phyloP scores from a whole-genome alignment of 2,113 vertebrate species.

The Ictalurus punctatus region DNA sequence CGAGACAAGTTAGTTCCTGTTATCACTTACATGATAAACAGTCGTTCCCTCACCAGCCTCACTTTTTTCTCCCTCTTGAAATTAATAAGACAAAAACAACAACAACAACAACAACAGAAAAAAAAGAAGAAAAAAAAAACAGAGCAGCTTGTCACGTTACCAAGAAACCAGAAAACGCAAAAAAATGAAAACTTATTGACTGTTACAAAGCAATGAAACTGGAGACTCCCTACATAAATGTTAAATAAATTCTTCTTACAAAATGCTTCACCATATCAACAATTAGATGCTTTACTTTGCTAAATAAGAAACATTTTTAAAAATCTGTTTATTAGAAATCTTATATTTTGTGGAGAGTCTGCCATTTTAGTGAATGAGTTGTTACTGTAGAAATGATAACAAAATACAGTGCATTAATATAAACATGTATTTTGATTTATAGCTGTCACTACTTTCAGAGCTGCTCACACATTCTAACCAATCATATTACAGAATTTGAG shows the following conservation, averaged over 20 bases:
- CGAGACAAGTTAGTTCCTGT: background rate
- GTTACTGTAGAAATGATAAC: background rate
- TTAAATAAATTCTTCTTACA: background rate
- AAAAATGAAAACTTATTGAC: background rate
- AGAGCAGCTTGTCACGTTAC: background rate
- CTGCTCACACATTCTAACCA: background rate
- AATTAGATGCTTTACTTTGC: background rate
- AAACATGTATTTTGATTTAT: background rate
- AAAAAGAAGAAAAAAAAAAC: background rate
- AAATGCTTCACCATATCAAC: background rate
- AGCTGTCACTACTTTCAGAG: background rate
- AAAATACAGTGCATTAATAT: background rate
- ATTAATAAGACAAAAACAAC: background rate
- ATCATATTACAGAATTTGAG: background rate
- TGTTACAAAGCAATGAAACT: background rate
- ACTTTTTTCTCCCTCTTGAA: background rate
- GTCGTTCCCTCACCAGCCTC: background rate
- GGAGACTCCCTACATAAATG: background rate
- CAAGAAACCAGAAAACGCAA: background rate
- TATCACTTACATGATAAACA: background rate
- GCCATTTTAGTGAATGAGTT: background rate
- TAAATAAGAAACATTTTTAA: background rate
- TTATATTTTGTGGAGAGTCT: background rate
- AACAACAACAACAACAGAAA: background rate
- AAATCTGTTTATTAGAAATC: background rate